Evolutionary conservation across 35 echinoderm and acorn worm genomes (phyloP).

Genomic region (Lytechinus variegatus): DNA sequence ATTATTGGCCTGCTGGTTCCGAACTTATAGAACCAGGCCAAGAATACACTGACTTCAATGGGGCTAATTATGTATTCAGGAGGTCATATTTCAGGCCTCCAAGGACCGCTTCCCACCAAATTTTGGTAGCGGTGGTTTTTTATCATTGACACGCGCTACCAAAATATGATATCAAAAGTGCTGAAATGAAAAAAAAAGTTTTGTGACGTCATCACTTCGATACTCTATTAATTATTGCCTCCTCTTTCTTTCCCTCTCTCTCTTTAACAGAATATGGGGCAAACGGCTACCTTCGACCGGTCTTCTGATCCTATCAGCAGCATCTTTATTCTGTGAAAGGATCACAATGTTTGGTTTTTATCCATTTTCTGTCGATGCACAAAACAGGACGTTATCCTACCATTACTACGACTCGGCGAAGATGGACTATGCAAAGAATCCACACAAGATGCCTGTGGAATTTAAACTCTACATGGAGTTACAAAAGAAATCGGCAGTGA

Average conservation of each 20-base stretch:
- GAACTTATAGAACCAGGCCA: no score
- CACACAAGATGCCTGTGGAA: conserved; percentile 34
- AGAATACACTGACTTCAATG: no score
- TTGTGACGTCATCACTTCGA: no score
- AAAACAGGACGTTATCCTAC: conserved; percentile 11
- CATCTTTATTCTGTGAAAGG: conserved; percentile 36
- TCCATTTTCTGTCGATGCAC: conserved; percentile 7
- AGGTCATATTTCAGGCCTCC: background rate
- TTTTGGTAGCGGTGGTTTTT: background rate
- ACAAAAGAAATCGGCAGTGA: background rate
- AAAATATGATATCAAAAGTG: background rate
- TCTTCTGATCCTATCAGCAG: conserved; percentile 41
- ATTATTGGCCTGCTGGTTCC: no score
- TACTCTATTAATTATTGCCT: background rate
- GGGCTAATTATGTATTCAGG: background rate
- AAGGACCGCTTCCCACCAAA: background rate
- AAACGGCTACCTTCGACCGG: background rate
- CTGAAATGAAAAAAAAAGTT: no score
- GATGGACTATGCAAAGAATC: conserved; percentile 42
- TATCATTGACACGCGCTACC: background rate
- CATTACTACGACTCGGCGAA: conserved; percentile 36
- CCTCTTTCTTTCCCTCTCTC: background rate
- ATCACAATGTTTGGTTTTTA: conserved; percentile 57
- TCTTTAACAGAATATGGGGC: conserved; percentile 46
- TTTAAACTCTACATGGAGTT: background rate